A percentile compares a stretch with the other conserved stretches of the same genome.
phyloP scores from a whole-genome alignment of 2,888 invertebrate species.

The Chymomyza procnemis region DNA sequence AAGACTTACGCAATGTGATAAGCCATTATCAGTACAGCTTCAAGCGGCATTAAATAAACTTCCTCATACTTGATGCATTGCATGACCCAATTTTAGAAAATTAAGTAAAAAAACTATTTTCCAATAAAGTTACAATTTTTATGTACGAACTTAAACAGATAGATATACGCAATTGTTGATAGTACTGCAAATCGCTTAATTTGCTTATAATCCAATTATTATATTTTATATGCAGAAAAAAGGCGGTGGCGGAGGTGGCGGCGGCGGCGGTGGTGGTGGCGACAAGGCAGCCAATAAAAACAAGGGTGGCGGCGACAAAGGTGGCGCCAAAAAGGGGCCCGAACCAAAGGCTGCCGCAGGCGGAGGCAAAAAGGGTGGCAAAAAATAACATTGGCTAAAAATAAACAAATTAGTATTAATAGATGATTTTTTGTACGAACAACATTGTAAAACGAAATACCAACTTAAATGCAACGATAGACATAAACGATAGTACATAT shows the following conservation, averaged over 20 bases:
- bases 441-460: background rate
- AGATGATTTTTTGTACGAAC: background rate
- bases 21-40: no score
- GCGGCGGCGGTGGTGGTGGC: conserved; percentile 31
- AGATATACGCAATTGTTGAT: no score
- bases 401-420: conserved; percentile 26
- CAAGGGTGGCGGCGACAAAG: conserved; percentile 57
- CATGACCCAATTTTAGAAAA: no score
- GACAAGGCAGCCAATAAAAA: conserved; percentile 58
- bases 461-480: conserved; percentile 5
- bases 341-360: conserved; percentile 67
- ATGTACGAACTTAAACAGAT: no score
- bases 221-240: conserved; percentile 67
- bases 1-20: no score
- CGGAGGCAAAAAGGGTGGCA: conserved; percentile 75
- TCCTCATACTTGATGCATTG: no score
- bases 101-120: no score
- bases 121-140: no score
- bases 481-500: no score
- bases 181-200: no score
- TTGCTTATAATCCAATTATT: background rate
- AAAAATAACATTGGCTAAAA: conserved; percentile 67
- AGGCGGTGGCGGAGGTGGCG: conserved; percentile 35
- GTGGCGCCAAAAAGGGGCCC: conserved; percentile 65
- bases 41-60: no score